Percentiles rank a stretch among this genome's conserved stretches.
Conservation (phyloP, 2,888 invertebrate genomes). For the Anthophora plumipes region DNA sequence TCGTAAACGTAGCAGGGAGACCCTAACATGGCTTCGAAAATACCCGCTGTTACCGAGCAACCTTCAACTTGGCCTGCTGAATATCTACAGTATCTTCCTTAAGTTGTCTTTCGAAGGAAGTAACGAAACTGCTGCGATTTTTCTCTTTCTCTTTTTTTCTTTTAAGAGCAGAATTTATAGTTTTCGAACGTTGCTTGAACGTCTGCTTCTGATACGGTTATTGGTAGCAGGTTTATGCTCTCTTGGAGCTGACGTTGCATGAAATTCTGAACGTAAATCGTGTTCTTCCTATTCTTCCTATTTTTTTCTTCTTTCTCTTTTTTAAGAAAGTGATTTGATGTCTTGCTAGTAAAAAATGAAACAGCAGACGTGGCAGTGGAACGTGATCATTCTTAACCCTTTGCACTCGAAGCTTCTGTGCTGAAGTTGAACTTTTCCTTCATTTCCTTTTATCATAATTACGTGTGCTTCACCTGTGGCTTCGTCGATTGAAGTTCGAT, state of each 20-base stretch:
- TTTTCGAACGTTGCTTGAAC: too few species aligned
- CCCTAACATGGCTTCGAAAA: slow-evolving; percentile 17
- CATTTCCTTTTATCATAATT: too few species aligned
- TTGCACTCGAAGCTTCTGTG: too few species aligned
- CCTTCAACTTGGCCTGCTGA: not conserved
- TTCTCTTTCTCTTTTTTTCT: too few species aligned
- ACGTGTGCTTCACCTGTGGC: too few species aligned
- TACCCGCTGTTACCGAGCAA: slow-evolving; percentile 2
- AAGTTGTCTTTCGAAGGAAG: not conserved
- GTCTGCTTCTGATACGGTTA: not conserved
- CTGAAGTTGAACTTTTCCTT: too few species aligned
- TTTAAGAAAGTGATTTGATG: not conserved
- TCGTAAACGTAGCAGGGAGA: slow-evolving; percentile 23
- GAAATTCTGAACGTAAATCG: not conserved
- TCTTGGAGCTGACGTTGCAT: not conserved
- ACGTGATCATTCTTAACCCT: too few species aligned
- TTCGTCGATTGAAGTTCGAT: too few species aligned
- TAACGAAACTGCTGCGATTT: not conserved
- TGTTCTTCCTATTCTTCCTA: not conserved
- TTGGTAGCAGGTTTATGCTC: not conserved
- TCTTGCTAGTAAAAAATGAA: too few species aligned
- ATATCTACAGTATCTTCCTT: slow-evolving; percentile 12
- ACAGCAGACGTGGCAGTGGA: too few species aligned
- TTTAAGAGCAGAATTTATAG: not conserved
- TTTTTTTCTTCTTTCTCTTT: not conserved